These are phyloP conservation scores for Benthosema pterotum DNA, from an alignment of 2,797 vertebrate genomes.

Conservation along the genomic window DNA sequence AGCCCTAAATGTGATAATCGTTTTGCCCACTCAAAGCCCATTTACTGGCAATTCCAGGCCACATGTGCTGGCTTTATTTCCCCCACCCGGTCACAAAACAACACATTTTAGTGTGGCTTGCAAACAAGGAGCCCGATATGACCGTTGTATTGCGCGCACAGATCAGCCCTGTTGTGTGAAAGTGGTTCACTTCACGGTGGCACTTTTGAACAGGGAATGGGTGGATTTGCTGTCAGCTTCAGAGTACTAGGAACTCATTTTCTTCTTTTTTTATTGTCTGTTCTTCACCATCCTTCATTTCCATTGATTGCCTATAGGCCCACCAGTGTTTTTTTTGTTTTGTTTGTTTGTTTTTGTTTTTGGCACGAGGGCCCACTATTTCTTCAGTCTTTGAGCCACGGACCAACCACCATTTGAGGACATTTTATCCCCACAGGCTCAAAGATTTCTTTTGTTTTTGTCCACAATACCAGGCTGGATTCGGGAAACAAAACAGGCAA, in stretches of 20 bases:
- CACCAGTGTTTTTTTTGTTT: background rate
- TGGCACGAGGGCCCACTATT: too few species aligned
- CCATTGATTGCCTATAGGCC: background rate
- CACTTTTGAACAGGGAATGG: slow-evolving; percentile 7
- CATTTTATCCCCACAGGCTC: too few species aligned
- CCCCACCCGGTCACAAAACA: background rate
- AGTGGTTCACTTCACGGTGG: slow-evolving; percentile 6
- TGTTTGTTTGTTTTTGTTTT: too few species aligned
- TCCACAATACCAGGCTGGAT: too few species aligned
- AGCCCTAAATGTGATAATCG: slow-evolving; percentile 12
- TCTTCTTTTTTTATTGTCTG: too few species aligned
- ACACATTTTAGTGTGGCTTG: background rate
- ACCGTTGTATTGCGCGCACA: background rate
- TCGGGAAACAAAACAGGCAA: too few species aligned
- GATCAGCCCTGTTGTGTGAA: slow-evolving; percentile 10
- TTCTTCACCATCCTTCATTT: background rate
- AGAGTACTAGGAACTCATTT: slow-evolving; percentile 3
- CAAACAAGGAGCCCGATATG: background rate
- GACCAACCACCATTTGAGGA: too few species aligned
- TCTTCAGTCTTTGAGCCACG: too few species aligned
- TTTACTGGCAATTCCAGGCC: background rate
- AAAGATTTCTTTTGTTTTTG: too few species aligned
- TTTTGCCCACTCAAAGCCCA: slow-evolving; percentile 1
- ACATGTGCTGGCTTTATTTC: background rate
- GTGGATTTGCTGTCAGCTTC: slow-evolving; percentile 23